phyloP scores from a whole-genome alignment of 2,888 invertebrate genomes.

The Gandaritis pyraliata region DNA sequence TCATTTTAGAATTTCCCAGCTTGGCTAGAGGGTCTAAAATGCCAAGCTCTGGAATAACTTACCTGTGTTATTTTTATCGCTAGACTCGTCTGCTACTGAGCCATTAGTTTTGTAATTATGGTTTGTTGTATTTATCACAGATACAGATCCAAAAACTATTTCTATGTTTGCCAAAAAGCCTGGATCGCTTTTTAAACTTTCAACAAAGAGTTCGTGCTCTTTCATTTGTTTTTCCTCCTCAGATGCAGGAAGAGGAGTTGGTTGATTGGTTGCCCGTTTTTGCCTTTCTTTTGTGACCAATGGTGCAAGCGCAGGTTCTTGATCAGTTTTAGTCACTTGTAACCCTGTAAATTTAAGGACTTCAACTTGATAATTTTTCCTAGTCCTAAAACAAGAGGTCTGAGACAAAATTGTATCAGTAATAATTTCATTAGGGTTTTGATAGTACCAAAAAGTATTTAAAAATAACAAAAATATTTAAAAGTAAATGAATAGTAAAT shows the following conservation, averaged over 20 bases:
- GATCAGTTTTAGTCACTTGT: not conserved
- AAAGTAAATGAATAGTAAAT: too few relatives aligned
- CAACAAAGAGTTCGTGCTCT: not conserved
- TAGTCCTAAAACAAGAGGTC: too few relatives aligned
- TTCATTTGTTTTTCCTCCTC: not conserved
- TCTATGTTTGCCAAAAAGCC: not conserved
- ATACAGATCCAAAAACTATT: not conserved
- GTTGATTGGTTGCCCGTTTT: not conserved
- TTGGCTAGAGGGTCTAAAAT: too few relatives aligned
- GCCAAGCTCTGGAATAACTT: too few relatives aligned
- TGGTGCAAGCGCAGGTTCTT: not conserved
- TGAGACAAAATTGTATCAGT: too few relatives aligned
- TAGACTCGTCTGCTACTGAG: not conserved
- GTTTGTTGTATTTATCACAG: not conserved
- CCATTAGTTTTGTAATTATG: not conserved
- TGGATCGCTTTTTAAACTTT: not conserved
- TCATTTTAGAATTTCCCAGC: too few relatives aligned
- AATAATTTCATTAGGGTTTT: too few relatives aligned
- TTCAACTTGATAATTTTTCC: too few relatives aligned
- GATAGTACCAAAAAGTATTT: too few relatives aligned
- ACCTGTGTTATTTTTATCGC: slow-evolving; percentile 3
- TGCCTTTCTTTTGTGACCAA: not conserved
- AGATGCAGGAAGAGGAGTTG: not conserved
- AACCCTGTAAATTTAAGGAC: not conserved
- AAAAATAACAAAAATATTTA: too few relatives aligned